Evolutionary conservation across 2,888 invertebrate genomes (phyloP).

Genomic region (Drosophila neonasuta): DNA sequence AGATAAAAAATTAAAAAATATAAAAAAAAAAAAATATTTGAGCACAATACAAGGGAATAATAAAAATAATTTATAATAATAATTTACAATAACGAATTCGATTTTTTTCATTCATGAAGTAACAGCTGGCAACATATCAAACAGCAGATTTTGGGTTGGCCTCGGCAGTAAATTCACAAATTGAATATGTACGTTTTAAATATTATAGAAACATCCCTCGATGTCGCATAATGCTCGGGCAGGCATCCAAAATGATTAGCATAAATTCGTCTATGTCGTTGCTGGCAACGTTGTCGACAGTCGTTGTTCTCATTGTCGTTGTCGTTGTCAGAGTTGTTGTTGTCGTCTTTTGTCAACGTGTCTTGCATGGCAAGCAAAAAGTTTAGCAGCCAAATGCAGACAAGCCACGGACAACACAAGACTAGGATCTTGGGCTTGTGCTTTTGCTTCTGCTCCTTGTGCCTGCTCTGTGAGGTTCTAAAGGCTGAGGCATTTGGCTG

Average conservation of each 20-base stretch:
- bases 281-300: conserved; percentile 53
- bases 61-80: no score
- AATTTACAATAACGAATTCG: no score
- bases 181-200: conserved; percentile 33
- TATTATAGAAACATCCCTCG: conserved; percentile 39
- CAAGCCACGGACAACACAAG: conserved; percentile 29
- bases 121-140: neutral
- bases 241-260: conserved; percentile 70
- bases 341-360: conserved; percentile 75
- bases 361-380: conserved; percentile 73
- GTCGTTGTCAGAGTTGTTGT: conserved; percentile 25
- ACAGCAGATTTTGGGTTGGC: neutral
- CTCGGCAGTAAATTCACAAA: conserved; percentile 11
- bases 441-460: neutral
- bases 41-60: no score
- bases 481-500: conserved; percentile 40
- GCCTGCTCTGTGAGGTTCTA: conserved; percentile 8
- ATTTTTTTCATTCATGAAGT: no score
- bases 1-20: no score
- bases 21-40: no score
- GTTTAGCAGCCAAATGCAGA: conserved; percentile 48
- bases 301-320: conserved; percentile 8
- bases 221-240: conserved; percentile 35
- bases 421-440: conserved; percentile 40
- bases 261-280: conserved; percentile 75